Conservation (phyloP, 2,113 vertebrate species). For the Sceloporus undulatus region DNA sequence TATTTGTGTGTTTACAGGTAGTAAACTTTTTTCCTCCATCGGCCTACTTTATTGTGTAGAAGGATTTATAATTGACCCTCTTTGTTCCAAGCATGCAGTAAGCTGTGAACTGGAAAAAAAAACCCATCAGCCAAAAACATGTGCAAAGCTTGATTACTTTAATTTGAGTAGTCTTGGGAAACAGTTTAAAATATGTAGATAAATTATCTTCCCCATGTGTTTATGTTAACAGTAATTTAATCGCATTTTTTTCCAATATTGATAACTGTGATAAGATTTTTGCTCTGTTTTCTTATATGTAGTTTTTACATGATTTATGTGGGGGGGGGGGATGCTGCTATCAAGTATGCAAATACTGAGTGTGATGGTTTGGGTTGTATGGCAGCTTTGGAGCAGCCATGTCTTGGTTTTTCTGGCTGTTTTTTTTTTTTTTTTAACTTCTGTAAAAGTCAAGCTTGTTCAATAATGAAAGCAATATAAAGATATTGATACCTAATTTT, state of each 20-base stretch:
- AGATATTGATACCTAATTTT: conserved; percentile 80
- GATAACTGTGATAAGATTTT: conserved; percentile 75
- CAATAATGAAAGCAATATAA: conserved; percentile 86
- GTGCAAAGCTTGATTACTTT: conserved; percentile 69
- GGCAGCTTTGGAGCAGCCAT: conserved; percentile 80
- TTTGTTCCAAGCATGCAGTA: conserved; percentile 86
- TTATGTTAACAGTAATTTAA: conserved; percentile 77
- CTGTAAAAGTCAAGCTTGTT: conserved; percentile 77
- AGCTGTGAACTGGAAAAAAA: conserved; percentile 84
- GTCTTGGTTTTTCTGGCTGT: conserved; percentile 9
- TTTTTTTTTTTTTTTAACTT: conserved; percentile 67
- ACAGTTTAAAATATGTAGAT: conserved; percentile 78
- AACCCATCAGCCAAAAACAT: conserved; percentile 75
- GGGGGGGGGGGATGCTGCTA: conserved; percentile 83
- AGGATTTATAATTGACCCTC: conserved; percentile 79
- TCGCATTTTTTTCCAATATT: conserved; percentile 73
- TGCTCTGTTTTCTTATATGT: conserved; percentile 78
- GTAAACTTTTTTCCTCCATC: conserved; percentile 83
- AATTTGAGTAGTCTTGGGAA: conserved; percentile 69
- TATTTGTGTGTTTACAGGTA: conserved; percentile 86
- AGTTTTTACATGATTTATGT: conserved; percentile 80
- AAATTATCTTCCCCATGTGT: conserved; percentile 73
- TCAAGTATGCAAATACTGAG: conserved; percentile 81
- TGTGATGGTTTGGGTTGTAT: conserved; percentile 72
- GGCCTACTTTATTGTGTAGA: conserved; percentile 83